Conservation (phyloP, 1,140 invertebrate genomes). For the Drosophila pseudoobscura region DNA sequence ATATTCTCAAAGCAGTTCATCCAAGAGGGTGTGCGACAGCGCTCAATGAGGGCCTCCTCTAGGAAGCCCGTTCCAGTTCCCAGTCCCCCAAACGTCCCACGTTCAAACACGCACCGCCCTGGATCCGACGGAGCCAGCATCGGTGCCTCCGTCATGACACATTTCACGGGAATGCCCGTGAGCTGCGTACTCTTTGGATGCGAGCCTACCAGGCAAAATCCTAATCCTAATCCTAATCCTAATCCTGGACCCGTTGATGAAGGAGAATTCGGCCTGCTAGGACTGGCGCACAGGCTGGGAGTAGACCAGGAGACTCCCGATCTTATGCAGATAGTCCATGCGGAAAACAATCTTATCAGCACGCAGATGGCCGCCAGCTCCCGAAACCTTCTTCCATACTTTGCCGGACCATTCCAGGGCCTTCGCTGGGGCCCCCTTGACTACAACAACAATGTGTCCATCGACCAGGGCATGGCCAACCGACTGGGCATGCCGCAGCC, state of each 20-base stretch:
- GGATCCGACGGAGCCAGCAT: conserved; percentile 35
- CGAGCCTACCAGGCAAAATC: neutral
- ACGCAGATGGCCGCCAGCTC: conserved; percentile 7
- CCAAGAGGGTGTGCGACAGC: conserved; percentile 31
- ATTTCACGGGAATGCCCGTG: conserved; percentile 37
- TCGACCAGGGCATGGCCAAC: neutral
- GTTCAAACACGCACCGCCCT: conserved; percentile 16
- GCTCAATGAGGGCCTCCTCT: conserved; percentile 5
- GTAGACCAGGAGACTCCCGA: conserved; percentile 16
- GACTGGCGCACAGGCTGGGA: conserved; percentile 36
- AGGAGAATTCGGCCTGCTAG: conserved; percentile 48
- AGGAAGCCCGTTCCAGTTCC: neutral
- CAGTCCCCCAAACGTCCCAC: neutral
- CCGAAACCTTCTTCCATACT: conserved; percentile 26
- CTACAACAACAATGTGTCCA: conserved; percentile 18
- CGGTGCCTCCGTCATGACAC: conserved; percentile 46
- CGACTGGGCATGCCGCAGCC: conserved; percentile 35
- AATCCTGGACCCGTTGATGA: neutral
- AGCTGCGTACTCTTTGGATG: conserved; percentile 49
- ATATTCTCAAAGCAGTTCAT: conserved; percentile 60
- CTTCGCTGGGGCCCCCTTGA: conserved; percentile 27
- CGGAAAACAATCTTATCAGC: conserved; percentile 16
- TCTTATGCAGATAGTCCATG: conserved; percentile 24
- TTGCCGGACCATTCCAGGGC: conserved; percentile 36
- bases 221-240: accelerated